Base-by-base conservation (phyloP, 1,140 invertebrate genomes). In the Matsumurasca onukii region DNA sequence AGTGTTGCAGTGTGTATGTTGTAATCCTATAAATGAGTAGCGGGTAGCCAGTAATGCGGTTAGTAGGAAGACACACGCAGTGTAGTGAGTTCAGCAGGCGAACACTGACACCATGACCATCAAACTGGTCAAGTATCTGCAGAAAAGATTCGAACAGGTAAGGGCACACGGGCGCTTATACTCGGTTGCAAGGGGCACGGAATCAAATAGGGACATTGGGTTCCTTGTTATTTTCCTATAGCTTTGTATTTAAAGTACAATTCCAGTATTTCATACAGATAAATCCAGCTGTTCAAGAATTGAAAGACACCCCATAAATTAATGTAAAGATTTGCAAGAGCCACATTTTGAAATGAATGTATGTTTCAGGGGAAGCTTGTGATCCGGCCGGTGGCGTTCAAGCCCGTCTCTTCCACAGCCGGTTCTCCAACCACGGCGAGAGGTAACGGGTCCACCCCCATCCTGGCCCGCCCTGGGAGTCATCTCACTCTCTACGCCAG, bases 321-420 rank as follows among this genome's bases (percentile, higher is more conserved):
- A n/a, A n/a, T n/a, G n/a, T n/a, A n/a, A n/a, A n/a, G n/a, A n/a
- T n/a, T n/a, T n/a, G n/a, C 34, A 39, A 39, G 34, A 39, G 17
- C 34, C 5, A 39, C 17, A 17, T 39, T 5, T 24, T 15, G 48
- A 70, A 59, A 39, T 15, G 69, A 49, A 78, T 73, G 61, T 34
- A 12, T 65, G 31, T 65, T 65, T 69, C 81, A 87, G 86, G 85
- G 85, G 61, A 89, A 88, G 78, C 85, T 86, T 67, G 86, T 91
- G 62, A 87, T 91, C 73, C 82, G 87, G 66, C 89, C 89, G 70
- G 89, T 91, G 69, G 89, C 89, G 66, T 91, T 89, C 79, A 90
- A 89, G 78, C 88, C 89, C 68, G 81, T 86, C 63, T 65, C 69
- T 61, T 68, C 70, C 0, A 51, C 67, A 29, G 67, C 70, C n/a